phyloP scores from a whole-genome alignment of 2,888 invertebrate genomes.

The Melinaea menophilus region DNA sequence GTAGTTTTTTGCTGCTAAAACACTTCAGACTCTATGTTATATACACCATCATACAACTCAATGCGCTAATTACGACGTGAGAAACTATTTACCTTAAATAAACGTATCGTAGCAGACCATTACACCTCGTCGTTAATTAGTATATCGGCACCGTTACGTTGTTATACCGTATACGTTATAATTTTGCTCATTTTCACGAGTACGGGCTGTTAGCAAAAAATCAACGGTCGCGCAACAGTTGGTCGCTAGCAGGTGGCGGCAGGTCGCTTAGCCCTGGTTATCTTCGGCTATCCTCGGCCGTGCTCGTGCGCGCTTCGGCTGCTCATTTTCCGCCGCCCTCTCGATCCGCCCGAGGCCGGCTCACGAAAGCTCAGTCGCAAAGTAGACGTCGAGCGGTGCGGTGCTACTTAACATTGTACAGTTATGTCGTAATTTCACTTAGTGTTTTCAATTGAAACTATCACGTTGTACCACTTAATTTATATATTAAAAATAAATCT shows the following conservation, averaged over 20 bases:
- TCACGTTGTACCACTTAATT: background rate
- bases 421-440: slow-evolving; percentile 13
- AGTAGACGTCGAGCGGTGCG: slow-evolving; percentile 57
- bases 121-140: background rate
- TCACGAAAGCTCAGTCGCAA: slow-evolving; percentile 69
- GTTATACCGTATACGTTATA: slow-evolving; percentile 9
- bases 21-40: slow-evolving; percentile 19
- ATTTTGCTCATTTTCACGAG: slow-evolving; percentile 63
- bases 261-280: slow-evolving; percentile 55
- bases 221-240: slow-evolving; percentile 77
- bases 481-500: background rate
- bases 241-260: slow-evolving; percentile 73
- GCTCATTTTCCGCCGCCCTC: slow-evolving; percentile 66
- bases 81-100: background rate
- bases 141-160: slow-evolving; percentile 1
- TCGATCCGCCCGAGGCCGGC: slow-evolving; percentile 55
- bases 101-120: background rate
- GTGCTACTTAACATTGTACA: slow-evolving; percentile 44
- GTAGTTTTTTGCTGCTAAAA: slow-evolving; percentile 29
- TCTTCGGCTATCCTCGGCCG: slow-evolving; percentile 41
- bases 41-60: slow-evolving; percentile 21
- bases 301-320: slow-evolving; percentile 38
- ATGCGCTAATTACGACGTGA: slow-evolving; percentile 28
- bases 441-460: background rate
- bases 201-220: slow-evolving; percentile 65